These are phyloP conservation scores for Malurus leucopterus DNA, from an alignment of 2,797 vertebrate genomes.

Conservation along the genomic window DNA sequence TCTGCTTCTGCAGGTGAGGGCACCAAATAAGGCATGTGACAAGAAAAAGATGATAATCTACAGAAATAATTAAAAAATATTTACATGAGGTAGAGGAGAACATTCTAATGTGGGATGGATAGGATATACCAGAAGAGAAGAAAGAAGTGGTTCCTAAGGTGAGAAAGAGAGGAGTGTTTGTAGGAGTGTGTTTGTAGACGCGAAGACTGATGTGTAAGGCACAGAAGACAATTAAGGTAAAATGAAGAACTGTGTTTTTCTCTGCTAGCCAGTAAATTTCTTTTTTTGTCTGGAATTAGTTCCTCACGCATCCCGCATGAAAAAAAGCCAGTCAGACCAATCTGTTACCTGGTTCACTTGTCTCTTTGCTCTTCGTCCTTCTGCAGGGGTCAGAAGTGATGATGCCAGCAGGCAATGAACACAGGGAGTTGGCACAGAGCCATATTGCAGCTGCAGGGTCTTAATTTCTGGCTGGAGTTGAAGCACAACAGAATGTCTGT, in stretches of 20 bases:
- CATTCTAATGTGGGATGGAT: background rate
- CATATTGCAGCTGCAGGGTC: background rate
- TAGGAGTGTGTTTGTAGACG: background rate
- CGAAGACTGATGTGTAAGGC: background rate
- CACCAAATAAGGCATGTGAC: background rate
- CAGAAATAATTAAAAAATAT: background rate
- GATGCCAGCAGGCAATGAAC: background rate
- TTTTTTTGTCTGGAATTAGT: background rate
- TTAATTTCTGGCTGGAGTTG: background rate
- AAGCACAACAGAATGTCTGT: background rate
- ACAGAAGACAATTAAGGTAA: background rate
- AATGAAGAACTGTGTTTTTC: background rate
- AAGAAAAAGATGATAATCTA: background rate
- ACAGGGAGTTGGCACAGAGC: background rate
- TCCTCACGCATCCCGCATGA: no score
- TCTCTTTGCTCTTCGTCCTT: background rate
- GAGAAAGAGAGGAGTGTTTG: background rate
- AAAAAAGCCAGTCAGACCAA: fast-evolving
- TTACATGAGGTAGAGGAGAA: background rate
- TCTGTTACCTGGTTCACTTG: background rate
- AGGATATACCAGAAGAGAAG: background rate
- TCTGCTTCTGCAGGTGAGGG: background rate
- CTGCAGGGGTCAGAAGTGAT: background rate
- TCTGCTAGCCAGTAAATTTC: background rate
- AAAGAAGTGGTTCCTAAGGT: background rate